Percentiles rank a stretch among this genome's conserved stretches.
Conservation (phyloP, 2,113 vertebrate genomes). For the Gymnarchus niloticus region DNA sequence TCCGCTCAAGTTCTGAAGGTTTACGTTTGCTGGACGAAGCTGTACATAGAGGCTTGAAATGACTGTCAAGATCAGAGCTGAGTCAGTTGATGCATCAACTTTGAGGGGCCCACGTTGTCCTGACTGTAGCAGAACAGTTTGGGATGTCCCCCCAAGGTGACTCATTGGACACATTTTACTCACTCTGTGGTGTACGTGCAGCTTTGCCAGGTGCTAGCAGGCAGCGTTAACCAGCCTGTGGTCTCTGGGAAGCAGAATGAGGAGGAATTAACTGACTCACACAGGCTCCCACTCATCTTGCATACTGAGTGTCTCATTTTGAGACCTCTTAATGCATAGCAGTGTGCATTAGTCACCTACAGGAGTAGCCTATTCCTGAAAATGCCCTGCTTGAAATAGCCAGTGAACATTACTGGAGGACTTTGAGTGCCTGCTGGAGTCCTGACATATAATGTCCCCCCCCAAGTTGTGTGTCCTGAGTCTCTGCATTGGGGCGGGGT, state of each 20-base stretch:
- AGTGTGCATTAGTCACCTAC: neutral
- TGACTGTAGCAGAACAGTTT: neutral
- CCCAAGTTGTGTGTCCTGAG: neutral
- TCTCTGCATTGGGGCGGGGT: neutral
- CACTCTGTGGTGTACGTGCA: neutral
- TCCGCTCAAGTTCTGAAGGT: neutral
- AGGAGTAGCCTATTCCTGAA: too few species aligned
- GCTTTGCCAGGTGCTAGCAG: neutral
- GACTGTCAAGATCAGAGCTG: neutral
- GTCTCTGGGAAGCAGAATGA: neutral
- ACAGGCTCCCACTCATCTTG: neutral
- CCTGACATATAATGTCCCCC: neutral
- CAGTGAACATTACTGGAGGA: neutral
- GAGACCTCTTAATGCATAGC: neutral
- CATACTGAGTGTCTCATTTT: neutral
- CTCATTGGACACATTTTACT: constrained; percentile 6
- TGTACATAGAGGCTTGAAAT: neutral
- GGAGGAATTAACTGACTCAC: neutral
- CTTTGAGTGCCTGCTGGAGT: neutral
- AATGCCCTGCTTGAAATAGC: neutral
- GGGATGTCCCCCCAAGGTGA: neutral
- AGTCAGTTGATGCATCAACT: neutral
- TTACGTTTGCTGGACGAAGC: too few species aligned
- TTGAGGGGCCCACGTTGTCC: neutral
- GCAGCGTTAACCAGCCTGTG: neutral